Base-by-base conservation (phyloP, 2,888 invertebrate genomes). In the Hyles lineata region DNA sequence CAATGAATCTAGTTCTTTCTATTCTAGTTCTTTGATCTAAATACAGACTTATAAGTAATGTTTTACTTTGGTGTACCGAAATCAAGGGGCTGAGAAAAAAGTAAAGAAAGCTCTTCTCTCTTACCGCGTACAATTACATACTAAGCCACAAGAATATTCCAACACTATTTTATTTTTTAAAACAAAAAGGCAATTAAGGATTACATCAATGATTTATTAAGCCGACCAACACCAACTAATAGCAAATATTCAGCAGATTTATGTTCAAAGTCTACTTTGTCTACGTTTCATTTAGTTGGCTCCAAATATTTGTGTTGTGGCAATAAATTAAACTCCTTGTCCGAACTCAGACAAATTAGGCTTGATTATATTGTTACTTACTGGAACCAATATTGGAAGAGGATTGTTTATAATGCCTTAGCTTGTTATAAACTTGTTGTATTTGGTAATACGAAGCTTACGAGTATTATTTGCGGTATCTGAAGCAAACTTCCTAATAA, bases 311-410 rank as follows among this genome's bases (percentile, higher is more conserved):
- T 73, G 73, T 73, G 70, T 73, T 70, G 17, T 23, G 75, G 79
- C 80, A 78, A 85, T 88, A 83, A 86, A 88, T 88, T 82, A 73
- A 72, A 72, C 74, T 79, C 72, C 79, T 82, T 83, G 88, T 86
- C 84, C 81, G 80, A 91, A 89, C 79, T 88, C 77, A 82, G 87
- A 88, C 88, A 89, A 92, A 92, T 91, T 90, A 84, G 82, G 84
- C 89, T 89, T 89, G 89, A 92, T 93, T 90, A 92, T 86, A 86
- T 89, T 89, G 91, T 91, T 87, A 84, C 83, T 76, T 81, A 87
- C 87, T 87, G 87, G 86, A 89, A 90, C 89, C 90, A 92, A 91
- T 92, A 91, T 90, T 90, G 87, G 78, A 77, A 75, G 76, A 77
- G 86, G 84, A 79, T 89, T 90, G 92, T 92, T 92, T 90, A 87